phyloP scores from a whole-genome alignment of 2,113 vertebrate species.

The Panthera uncia region DNA sequence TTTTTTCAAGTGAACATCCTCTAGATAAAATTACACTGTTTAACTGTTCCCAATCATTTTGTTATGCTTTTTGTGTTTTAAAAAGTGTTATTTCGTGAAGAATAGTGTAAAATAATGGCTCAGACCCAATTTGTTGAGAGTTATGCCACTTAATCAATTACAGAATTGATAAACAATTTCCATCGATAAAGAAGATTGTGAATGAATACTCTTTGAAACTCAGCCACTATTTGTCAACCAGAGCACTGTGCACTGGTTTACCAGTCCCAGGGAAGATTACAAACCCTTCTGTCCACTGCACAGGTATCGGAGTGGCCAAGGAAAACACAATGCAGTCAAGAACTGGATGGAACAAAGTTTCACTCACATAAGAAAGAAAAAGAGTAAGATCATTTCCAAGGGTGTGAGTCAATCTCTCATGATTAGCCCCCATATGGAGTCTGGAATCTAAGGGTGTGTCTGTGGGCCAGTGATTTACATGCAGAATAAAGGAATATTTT shows the following conservation, averaged over 20 bases:
- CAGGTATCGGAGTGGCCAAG: not conserved
- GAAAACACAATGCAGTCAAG: not conserved
- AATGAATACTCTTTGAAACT: not conserved
- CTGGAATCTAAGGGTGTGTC: not conserved
- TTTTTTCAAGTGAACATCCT: constrained; percentile 31
- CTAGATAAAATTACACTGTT: not conserved
- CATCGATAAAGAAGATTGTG: not conserved
- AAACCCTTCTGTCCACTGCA: not conserved
- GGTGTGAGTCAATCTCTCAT: not conserved
- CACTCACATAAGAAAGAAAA: not conserved
- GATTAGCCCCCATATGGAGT: not conserved
- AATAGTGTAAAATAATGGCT: not conserved
- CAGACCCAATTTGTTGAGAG: not conserved
- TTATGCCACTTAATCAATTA: not conserved
- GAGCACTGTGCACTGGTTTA: not conserved
- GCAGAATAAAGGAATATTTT: not conserved
- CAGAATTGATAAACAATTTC: not conserved
- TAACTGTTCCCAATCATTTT: not conserved
- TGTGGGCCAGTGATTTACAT: not conserved
- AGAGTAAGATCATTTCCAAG: not conserved
- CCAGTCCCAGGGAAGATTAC: not conserved
- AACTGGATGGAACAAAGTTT: not conserved
- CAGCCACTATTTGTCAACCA: not conserved
- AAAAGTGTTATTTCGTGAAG: not conserved
- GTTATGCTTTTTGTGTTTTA: not conserved